phyloP scores from a whole-genome alignment of 2,113 vertebrate genomes.

The Pachypanchax playfairii region DNA sequence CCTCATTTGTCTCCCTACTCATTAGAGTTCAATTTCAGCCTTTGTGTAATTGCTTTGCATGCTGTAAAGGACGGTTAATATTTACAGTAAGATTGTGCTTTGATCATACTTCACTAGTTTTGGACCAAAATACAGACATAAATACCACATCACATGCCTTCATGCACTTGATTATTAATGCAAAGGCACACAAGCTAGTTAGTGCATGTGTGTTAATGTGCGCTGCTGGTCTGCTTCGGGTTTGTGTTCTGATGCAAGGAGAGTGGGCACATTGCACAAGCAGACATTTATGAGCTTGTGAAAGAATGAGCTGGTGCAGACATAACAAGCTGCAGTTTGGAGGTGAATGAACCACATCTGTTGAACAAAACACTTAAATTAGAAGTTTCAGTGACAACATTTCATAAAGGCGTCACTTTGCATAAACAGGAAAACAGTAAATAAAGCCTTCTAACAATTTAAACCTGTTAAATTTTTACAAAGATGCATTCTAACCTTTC shows the following conservation, averaged over 20 bases:
- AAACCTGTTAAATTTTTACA: constrained; percentile 16
- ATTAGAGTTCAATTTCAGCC: constrained; percentile 39
- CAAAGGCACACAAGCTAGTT: background rate
- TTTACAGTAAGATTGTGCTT: constrained; percentile 47
- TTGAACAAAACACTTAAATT: constrained; percentile 24
- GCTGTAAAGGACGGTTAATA: constrained; percentile 54
- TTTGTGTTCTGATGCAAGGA: constrained; percentile 11
- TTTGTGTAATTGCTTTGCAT: constrained; percentile 49
- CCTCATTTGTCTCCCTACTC: constrained; percentile 48
- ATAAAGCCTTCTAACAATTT: constrained; percentile 1
- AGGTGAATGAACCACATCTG: constrained; percentile 36
- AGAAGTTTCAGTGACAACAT: constrained; percentile 3
- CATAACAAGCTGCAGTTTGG: constrained; percentile 9
- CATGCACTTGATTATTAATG: constrained; percentile 26
- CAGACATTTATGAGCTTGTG: constrained; percentile 32
- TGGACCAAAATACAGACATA: constrained; percentile 8
- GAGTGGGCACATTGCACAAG: background rate
- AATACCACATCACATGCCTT: constrained; percentile 26
- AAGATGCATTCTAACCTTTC: constrained; percentile 5
- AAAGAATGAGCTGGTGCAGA: constrained; percentile 4
- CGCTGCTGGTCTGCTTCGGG: background rate
- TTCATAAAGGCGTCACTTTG: constrained; percentile 32
- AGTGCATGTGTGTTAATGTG: background rate
- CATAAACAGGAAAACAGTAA: background rate
- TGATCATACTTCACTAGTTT: constrained; percentile 29